A percentile compares a stretch with the other conserved stretches of the same genome.
These are phyloP conservation scores for Pedionomus torquatus DNA, from an alignment of 2,113 vertebrate genomes.

Conservation along the genomic window DNA sequence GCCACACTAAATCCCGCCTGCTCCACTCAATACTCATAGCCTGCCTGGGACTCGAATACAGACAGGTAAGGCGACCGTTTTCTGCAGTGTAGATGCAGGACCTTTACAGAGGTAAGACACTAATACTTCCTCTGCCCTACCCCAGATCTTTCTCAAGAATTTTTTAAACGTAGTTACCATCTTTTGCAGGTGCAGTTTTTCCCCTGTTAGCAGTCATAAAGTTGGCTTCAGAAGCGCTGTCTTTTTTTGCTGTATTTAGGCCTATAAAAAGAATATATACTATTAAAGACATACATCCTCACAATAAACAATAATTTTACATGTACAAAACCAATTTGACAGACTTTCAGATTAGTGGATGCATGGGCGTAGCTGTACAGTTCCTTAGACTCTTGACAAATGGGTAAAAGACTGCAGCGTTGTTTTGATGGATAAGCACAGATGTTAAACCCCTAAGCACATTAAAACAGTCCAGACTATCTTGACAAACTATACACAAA, in stretches of 20 bases:
- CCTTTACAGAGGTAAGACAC: neutral
- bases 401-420: neutral
- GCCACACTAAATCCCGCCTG: neutral
- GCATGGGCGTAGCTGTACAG: neutral
- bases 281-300: neutral
- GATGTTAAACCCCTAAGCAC: neutral
- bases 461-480: neutral
- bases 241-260: constrained; percentile 67
- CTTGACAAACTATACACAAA: neutral
- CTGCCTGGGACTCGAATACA: neutral
- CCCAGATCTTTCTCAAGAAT: neutral
- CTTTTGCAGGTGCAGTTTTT: constrained; percentile 61
- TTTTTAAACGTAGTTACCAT: constrained; percentile 54
- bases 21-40: neutral
- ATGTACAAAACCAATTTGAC: neutral
- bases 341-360: neutral
- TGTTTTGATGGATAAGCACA: neutral
- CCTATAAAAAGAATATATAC: constrained; percentile 59
- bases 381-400: neutral
- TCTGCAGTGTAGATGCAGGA: neutral
- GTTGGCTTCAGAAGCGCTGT: constrained; percentile 50
- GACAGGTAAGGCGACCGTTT: neutral
- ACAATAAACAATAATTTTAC: neutral
- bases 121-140: neutral
- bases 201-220: constrained; percentile 40